Evolutionary conservation across 1,140 invertebrate genomes (phyloP).

Genomic region (Apolygus lucorum): DNA sequence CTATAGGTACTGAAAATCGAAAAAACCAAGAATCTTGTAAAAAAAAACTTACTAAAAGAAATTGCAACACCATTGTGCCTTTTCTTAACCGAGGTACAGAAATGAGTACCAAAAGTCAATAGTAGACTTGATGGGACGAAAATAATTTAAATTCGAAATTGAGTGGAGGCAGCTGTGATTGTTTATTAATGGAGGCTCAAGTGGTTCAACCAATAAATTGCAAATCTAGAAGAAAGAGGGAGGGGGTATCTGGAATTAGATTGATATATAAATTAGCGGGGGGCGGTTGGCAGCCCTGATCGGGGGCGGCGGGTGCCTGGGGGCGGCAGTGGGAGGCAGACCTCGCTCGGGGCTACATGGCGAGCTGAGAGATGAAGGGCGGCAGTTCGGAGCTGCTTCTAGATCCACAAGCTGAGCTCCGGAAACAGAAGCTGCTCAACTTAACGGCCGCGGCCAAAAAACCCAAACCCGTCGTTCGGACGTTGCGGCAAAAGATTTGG

Average conservation of each 20-base stretch:
- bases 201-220: too few relatives aligned
- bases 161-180: too few relatives aligned
- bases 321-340: constrained; percentile 34
- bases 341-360: constrained; percentile 33
- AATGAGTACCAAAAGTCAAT: too few relatives aligned
- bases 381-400: constrained; percentile 76
- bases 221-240: constrained; percentile 41
- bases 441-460: constrained; percentile 43
- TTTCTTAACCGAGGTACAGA: too few relatives aligned
- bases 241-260: constrained; percentile 25
- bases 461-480: constrained; percentile 49
- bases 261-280: constrained; percentile 31
- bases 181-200: too few relatives aligned
- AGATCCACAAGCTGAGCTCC: constrained; percentile 59
- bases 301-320: constrained; percentile 36
- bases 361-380: constrained; percentile 55
- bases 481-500: constrained; percentile 63
- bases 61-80: too few relatives aligned
- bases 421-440: constrained; percentile 59
- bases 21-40: too few relatives aligned
- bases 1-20: too few relatives aligned
- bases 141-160: too few relatives aligned
- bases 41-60: too few relatives aligned
- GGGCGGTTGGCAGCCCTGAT: constrained; percentile 40
- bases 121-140: too few relatives aligned